These are phyloP conservation scores for Sebastes steindachneri DNA, from an alignment of 2,797 vertebrate species.

Conservation along the genomic window DNA sequence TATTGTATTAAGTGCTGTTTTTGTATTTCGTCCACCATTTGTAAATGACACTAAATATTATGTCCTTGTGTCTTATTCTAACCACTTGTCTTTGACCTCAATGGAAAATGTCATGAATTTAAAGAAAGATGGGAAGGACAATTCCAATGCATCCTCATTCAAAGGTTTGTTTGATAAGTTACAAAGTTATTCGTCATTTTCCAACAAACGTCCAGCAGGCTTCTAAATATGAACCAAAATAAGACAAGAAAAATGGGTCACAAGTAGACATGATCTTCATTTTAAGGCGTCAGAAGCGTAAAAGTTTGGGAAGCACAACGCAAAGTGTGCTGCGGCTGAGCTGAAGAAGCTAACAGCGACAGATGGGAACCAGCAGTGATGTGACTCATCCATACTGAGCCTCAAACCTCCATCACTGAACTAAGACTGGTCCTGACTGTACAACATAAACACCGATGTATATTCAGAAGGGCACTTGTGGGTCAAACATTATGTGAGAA, in stretches of 20 bases:
- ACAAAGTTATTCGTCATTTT: too few species aligned
- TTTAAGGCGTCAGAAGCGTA: fast-evolving
- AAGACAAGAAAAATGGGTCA: not conserved
- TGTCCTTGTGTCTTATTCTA: not conserved
- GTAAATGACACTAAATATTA: too few species aligned
- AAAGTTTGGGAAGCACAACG: not conserved
- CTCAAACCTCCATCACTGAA: slow-evolving; percentile 13
- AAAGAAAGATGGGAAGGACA: too few species aligned
- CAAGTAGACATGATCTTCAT: not conserved
- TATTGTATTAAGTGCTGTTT: not conserved
- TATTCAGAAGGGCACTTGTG: slow-evolving; percentile 15
- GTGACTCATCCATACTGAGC: slow-evolving; percentile 55
- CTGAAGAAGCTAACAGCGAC: slow-evolving; percentile 25
- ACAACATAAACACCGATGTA: slow-evolving; percentile 11
- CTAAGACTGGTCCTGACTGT: slow-evolving; percentile 36
- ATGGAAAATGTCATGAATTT: not conserved
- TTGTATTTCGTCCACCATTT: not conserved
- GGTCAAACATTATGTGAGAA: slow-evolving; percentile 17
- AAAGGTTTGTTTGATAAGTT: too few species aligned
- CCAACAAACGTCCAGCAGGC: not conserved
- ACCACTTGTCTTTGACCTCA: not conserved
- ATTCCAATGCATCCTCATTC: too few species aligned
- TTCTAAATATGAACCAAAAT: not conserved
- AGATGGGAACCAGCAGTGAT: slow-evolving; percentile 48
- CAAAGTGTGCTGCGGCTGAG: not conserved